These are phyloP conservation scores for Steromphala cineraria DNA, from an alignment of 2,888 invertebrate species.

Conservation along the genomic window DNA sequence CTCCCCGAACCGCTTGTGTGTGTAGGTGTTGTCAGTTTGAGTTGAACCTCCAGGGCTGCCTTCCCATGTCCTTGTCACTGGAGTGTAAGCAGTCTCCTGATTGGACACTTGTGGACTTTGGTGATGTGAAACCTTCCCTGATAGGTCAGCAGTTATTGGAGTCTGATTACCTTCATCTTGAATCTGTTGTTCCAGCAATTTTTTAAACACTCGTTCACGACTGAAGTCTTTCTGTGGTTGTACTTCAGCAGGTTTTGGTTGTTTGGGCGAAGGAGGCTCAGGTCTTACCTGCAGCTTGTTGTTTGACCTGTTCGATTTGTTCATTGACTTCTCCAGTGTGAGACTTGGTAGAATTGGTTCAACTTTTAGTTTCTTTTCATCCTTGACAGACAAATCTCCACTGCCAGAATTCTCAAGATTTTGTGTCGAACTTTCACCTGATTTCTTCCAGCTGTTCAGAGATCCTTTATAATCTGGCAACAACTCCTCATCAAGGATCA, in stretches of 20 bases:
- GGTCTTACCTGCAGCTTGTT: background rate
- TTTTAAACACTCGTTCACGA: background rate
- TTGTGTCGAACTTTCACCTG: background rate
- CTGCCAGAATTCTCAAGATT: background rate
- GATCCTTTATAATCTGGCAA: conserved; percentile 12
- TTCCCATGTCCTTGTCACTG: background rate
- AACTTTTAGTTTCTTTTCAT: background rate
- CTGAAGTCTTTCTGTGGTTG: conserved; percentile 11
- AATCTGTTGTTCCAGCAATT: conserved; percentile 1
- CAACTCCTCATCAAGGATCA: conserved; percentile 23
- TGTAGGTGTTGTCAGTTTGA: background rate
- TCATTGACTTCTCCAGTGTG: background rate
- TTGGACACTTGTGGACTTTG: background rate
- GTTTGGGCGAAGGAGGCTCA: background rate
- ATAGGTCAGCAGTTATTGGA: background rate
- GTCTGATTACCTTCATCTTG: background rate
- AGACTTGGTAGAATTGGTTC: background rate
- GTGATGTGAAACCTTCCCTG: background rate
- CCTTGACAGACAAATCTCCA: background rate
- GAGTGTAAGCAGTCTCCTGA: background rate
- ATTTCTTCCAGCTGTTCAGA: background rate
- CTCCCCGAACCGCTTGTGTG: conserved; percentile 4
- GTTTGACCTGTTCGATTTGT: background rate
- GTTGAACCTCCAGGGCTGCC: background rate
- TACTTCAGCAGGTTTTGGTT: background rate